These are phyloP conservation scores for Nannoperca obscura DNA, from an alignment of 2,797 vertebrate genomes.

Conservation along the genomic window DNA sequence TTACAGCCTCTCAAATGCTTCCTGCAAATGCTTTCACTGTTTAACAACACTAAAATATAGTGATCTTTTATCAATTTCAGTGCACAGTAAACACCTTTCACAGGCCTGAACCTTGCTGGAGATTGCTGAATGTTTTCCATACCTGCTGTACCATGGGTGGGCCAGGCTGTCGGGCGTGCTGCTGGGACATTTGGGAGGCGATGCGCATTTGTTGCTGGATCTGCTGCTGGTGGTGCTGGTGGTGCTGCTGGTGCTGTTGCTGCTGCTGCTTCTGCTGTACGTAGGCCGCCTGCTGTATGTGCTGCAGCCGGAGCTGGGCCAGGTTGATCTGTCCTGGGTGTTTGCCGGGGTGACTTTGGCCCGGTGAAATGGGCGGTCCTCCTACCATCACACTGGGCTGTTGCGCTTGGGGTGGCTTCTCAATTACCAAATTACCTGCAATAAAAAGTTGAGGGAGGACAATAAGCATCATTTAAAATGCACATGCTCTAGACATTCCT, in stretches of 20 bases:
- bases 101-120: background rate
- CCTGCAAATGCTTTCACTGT: background rate
- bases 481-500: background rate
- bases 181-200: constrained; percentile 87
- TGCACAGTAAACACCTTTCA: background rate
- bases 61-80: background rate
- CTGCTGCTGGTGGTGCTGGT: constrained; percentile 93
- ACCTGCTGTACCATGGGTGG: constrained; percentile 93
- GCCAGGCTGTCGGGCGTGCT: constrained; percentile 85
- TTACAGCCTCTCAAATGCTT: background rate
- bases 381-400: constrained; percentile 92
- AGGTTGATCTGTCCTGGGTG: constrained; percentile 96
- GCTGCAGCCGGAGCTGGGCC: constrained; percentile 96
- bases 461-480: background rate
- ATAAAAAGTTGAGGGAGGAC: background rate
- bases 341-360: constrained; percentile 90
- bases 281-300: constrained; percentile 95
- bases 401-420: constrained; percentile 92
- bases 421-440: constrained; percentile 95
- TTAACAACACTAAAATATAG: background rate
- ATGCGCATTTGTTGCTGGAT: constrained; percentile 95
- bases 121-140: constrained; percentile 14
- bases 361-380: constrained; percentile 91
- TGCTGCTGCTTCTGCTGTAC: constrained; percentile 92
- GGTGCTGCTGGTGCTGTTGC: constrained; percentile 91